Evolutionary conservation across 30 jellyfish, hydroid and myxozoan species (phyloP).

Genomic region (Haliclystus octoradiatus): DNA sequence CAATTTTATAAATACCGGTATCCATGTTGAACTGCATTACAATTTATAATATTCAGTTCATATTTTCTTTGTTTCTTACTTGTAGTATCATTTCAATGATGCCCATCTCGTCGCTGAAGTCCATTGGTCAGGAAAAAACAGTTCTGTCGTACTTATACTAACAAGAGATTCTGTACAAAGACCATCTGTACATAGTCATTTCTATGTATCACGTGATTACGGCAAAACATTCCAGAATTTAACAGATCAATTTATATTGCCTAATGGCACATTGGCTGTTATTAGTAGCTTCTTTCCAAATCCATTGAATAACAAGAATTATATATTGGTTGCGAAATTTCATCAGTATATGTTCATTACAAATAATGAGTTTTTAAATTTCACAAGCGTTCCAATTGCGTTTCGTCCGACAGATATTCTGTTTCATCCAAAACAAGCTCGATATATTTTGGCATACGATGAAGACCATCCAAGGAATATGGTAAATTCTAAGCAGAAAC

Average conservation of each 20-base stretch:
- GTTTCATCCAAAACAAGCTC: conserved; percentile 41
- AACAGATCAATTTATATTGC: conserved; percentile 33
- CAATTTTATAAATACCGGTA: no score
- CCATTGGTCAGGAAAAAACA: conserved; percentile 96
- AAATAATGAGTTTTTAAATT: conserved; percentile 49
- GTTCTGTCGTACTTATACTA: conserved; percentile 69
- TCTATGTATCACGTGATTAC: conserved; percentile 71
- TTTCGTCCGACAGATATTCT: conserved; percentile 65
- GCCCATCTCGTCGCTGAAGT: conserved; percentile 83
- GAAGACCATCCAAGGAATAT: conserved; percentile 61
- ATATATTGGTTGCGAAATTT: conserved; percentile 67
- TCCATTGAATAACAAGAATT: conserved; percentile 50
- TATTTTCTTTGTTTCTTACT: background rate
- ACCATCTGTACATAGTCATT: conserved; percentile 87
- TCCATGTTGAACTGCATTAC: no score
- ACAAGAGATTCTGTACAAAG: conserved; percentile 55
- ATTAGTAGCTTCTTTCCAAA: conserved; percentile 75
- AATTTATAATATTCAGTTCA: background rate
- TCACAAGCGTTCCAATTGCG: conserved; percentile 16
- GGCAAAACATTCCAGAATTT: conserved; percentile 54
- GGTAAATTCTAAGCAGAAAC: no score
- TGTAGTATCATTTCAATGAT: conserved; percentile 72
- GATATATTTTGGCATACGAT: conserved; percentile 65
- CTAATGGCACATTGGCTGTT: conserved; percentile 60
- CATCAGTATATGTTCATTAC: conserved; percentile 57